Evolutionary conservation across 2,888 invertebrate genomes (phyloP).

Genomic region (Xylocampa areola): DNA sequence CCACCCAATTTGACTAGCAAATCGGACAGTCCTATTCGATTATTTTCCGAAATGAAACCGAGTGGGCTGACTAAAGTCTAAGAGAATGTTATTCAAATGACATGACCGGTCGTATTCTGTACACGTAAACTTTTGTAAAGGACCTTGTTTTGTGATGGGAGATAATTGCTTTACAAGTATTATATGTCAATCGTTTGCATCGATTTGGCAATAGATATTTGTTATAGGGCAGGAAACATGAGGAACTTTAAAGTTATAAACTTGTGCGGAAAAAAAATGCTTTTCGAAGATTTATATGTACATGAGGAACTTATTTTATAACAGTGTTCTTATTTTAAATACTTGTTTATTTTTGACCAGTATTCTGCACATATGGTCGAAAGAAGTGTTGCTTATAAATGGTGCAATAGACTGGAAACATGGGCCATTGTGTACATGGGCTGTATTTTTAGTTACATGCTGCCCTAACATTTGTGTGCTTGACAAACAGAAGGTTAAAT

Average conservation of each 20-base stretch:
- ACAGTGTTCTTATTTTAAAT: too few species aligned
- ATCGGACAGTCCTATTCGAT: slow-evolving; percentile 21
- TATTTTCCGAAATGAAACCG: slow-evolving; percentile 34
- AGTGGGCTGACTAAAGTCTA: slow-evolving; percentile 21
- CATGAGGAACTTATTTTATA: too few species aligned
- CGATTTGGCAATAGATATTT: slow-evolving; percentile 40
- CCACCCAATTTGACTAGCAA: slow-evolving; percentile 21
- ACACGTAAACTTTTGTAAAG: slow-evolving; percentile 55
- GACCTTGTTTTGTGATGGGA: slow-evolving; percentile 62
- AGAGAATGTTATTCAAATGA: slow-evolving; percentile 46
- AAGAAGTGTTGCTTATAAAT: slow-evolving; percentile 6
- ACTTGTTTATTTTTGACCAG: too few species aligned
- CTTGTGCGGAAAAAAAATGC: too few species aligned
- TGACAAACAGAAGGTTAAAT: slow-evolving; percentile 47
- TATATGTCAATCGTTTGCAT: too few species aligned
- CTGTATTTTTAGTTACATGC: not conserved
- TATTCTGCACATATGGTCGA: too few species aligned
- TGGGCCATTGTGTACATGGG: slow-evolving; percentile 18
- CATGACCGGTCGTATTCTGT: slow-evolving; percentile 22
- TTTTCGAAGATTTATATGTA: too few species aligned
- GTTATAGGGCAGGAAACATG: too few species aligned
- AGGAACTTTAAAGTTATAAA: too few species aligned
- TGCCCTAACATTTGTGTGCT: slow-evolving; percentile 30
- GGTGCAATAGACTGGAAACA: slow-evolving; percentile 3
- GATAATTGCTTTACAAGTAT: slow-evolving; percentile 34